Evolutionary conservation across 2,888 invertebrate genomes (phyloP).

Genomic region (Alloscopus bannaensis): DNA sequence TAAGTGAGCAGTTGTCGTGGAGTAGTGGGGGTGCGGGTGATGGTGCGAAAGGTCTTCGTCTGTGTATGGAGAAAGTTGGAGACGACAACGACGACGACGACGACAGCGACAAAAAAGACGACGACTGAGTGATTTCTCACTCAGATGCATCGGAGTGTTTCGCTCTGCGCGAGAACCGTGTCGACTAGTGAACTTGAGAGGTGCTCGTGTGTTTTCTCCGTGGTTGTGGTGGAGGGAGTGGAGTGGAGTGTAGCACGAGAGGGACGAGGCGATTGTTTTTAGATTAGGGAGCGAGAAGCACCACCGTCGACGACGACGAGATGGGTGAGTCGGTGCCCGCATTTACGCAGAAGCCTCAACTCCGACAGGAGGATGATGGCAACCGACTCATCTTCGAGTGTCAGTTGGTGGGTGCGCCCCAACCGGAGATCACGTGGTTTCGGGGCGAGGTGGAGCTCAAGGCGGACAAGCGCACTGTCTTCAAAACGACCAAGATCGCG

Average conservation of each 20-base stretch:
- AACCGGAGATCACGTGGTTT: slow-evolving; percentile 94
- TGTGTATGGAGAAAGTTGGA: too few relatives aligned
- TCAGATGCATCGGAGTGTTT: not conserved
- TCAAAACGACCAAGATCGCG: slow-evolving; percentile 90
- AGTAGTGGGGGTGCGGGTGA: too few relatives aligned
- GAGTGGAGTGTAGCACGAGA: slow-evolving; percentile 2
- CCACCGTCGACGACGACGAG: too few relatives aligned
- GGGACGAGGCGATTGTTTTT: not conserved
- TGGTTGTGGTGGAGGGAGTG: slow-evolving; percentile 28
- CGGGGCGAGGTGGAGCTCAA: slow-evolving; percentile 89
- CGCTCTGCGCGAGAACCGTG: too few relatives aligned
- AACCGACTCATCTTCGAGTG: slow-evolving; percentile 96
- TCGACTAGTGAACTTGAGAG: not conserved
- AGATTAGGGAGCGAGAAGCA: slow-evolving; percentile 13
- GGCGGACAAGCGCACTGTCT: slow-evolving; percentile 90
- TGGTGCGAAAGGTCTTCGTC: too few relatives aligned
- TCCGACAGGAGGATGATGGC: slow-evolving; percentile 97
- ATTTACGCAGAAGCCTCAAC: slow-evolving; percentile 98
- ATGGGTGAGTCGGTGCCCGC: slow-evolving; percentile 96
- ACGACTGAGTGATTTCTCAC: not conserved
- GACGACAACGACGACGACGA: too few relatives aligned
- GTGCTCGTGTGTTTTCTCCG: not conserved
- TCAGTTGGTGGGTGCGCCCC: slow-evolving; percentile 89
- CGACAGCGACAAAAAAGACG: not conserved
- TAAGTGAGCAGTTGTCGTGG: too few relatives aligned